phyloP scores from a whole-genome alignment of 2,888 invertebrate genomes.

The Pecten maximus region DNA sequence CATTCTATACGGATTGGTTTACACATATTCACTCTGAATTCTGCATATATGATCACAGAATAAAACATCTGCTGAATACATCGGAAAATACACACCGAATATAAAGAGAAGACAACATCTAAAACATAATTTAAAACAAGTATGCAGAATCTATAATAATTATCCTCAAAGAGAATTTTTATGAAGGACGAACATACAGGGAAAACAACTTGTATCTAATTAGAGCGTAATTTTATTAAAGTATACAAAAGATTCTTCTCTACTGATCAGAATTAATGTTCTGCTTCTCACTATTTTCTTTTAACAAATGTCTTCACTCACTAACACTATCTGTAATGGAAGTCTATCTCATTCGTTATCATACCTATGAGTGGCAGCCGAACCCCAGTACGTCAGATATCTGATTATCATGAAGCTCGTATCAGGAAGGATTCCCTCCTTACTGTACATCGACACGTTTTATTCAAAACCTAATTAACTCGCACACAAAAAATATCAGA shows the following conservation, averaged over 20 bases:
- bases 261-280: neutral
- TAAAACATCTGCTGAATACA: too few relatives aligned
- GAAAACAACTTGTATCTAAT: neutral
- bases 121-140: too few relatives aligned
- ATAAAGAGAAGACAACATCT: too few relatives aligned
- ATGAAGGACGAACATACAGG: neutral
- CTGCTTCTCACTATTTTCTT: neutral
- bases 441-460: neutral
- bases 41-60: too few relatives aligned
- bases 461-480: constrained; percentile 35
- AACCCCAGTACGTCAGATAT: neutral
- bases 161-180: neutral
- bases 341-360: neutral
- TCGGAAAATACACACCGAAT: too few relatives aligned
- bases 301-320: constrained; percentile 17
- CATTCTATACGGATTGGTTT: too few relatives aligned
- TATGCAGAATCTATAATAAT: too few relatives aligned
- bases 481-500: constrained; percentile 4
- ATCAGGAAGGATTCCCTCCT: neutral
- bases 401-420: neutral
- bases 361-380: constrained; percentile 9
- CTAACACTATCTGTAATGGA: neutral
- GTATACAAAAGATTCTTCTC: neutral
- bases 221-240: neutral
- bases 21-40: too few relatives aligned